Base-by-base conservation (phyloP, 30 jellyfish, hydroid and myxozoan genomes). In the Catostylus mosaicus region DNA sequence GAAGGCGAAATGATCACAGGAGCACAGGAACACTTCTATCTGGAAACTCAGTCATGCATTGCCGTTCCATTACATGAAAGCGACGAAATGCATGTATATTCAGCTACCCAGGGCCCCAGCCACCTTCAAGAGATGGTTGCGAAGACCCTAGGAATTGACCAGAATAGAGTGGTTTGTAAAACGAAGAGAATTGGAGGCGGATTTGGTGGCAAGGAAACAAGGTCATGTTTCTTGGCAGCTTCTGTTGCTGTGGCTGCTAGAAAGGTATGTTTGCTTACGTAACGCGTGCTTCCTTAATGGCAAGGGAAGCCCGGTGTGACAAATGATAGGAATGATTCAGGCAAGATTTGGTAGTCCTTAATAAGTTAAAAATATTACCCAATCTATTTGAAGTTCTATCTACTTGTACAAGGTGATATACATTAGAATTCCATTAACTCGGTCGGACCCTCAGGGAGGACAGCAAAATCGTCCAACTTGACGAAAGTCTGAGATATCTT, bases 191-290 rank as follows among this genome's bases (percentile, higher is more conserved):
- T 73, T 19, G 85, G 85, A 1, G 85, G 85, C 19, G 85, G 85
- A 1, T 73, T 73, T 22, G 87, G 87, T 30, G 87, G 87, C 12
- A 76, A 76, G 36, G 87, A 76, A 61, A 76, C 87, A 24, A 76
- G 66, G 33, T 6, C 67, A 18, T n/a, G 50, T 10, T 14, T 18
- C 26, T 3, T 76, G 9, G 76, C 87, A 14, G 66, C 77, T 34
- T 64, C 76, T 14, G 87, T 76, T 54, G 87, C 87, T 35, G 78
- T 76, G 30, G 75, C 77, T 31, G 87, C 87, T 22, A 51, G 38
- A 2, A 76, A 35, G 87, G 87, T 76, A 23, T 2, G 65, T n/a
- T n/a, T n/a, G n/a, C n/a, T n/a, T n/a, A n/a, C n/a, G n/a, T n/a
- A 68, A 38, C n/a, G n/a, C n/a, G n/a, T n/a, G n/a, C n/a, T n/a